Conservation (phyloP, 2,113 vertebrate species). For the Bubalus kerabau region DNA sequence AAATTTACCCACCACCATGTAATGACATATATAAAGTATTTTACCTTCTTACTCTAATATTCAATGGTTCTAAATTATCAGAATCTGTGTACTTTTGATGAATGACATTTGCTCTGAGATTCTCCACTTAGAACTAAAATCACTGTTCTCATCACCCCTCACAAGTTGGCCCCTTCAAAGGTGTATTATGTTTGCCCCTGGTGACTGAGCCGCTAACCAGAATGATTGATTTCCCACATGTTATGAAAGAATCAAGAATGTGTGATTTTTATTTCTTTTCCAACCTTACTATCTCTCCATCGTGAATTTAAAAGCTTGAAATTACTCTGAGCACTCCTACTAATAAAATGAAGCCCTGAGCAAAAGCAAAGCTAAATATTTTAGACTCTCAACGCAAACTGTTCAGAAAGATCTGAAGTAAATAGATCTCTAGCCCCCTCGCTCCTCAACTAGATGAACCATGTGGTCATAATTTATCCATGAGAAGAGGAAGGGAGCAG, state of each 20-base stretch:
- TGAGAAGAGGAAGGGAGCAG: neutral
- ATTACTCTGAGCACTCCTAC: neutral
- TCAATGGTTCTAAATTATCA: neutral
- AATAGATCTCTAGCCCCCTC: neutral
- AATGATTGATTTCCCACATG: neutral
- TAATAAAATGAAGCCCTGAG: slow-evolving; percentile 32
- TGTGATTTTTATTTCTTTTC: slow-evolving; percentile 47
- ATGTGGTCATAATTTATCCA: neutral
- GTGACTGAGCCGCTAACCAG: neutral
- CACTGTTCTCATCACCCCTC: neutral
- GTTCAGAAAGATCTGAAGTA: slow-evolving; percentile 21
- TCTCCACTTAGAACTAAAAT: neutral
- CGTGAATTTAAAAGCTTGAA: slow-evolving; percentile 22
- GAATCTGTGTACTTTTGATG: neutral
- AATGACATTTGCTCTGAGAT: neutral
- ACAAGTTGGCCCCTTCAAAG: neutral
- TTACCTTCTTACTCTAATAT: neutral
- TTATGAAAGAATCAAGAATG: slow-evolving; percentile 11
- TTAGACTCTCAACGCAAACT: slow-evolving; percentile 26
- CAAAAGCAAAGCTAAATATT: slow-evolving; percentile 2
- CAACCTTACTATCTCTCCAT: neutral
- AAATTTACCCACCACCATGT: neutral
- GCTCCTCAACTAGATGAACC: neutral
- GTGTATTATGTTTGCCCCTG: neutral
- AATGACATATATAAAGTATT: neutral